Conservation (phyloP, 2,888 invertebrate genomes). For the Noctuana brunneofusca region DNA sequence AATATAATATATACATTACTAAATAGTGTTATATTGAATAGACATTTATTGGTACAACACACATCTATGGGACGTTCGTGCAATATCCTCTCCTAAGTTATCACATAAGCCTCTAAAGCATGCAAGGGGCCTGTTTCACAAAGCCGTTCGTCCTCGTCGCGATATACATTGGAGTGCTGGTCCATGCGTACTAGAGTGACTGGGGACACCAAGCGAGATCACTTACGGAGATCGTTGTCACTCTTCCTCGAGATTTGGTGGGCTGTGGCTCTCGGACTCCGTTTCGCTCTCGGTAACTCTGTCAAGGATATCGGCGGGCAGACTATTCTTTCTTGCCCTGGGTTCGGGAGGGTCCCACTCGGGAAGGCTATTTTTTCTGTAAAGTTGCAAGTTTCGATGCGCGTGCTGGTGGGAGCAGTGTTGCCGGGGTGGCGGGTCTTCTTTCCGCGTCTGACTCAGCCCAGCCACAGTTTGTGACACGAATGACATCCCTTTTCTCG, state of each 20-base stretch:
- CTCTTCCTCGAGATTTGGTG: conserved; percentile 64
- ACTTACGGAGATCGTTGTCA: conserved; percentile 78
- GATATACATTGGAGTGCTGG: conserved; percentile 61
- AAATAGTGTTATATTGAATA: conserved; percentile 35
- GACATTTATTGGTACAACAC: conserved; percentile 57
- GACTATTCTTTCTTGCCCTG: conserved; percentile 73
- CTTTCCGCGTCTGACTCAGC: conserved; percentile 72
- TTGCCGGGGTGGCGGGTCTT: conserved; percentile 69
- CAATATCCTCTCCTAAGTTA: conserved; percentile 64
- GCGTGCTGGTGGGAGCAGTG: conserved; percentile 79
- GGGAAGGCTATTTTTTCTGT: conserved; percentile 77
- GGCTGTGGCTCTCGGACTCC: conserved; percentile 54
- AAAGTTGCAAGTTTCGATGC: conserved; percentile 66
- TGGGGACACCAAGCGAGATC: conserved; percentile 68
- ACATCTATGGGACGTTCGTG: conserved; percentile 74
- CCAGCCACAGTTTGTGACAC: conserved; percentile 83
- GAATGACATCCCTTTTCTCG: conserved; percentile 71
- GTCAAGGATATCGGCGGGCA: conserved; percentile 71
- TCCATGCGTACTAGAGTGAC: conserved; percentile 78
- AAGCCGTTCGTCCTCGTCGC: conserved; percentile 68
- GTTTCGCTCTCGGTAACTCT: conserved; percentile 59
- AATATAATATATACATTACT: conserved; percentile 3
- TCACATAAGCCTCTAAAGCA: conserved; percentile 79
- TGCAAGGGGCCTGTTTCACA: conserved; percentile 76
- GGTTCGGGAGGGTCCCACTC: conserved; percentile 78